Base-by-base conservation (phyloP, 2,113 vertebrate species). In the Apteryx owenii region DNA sequence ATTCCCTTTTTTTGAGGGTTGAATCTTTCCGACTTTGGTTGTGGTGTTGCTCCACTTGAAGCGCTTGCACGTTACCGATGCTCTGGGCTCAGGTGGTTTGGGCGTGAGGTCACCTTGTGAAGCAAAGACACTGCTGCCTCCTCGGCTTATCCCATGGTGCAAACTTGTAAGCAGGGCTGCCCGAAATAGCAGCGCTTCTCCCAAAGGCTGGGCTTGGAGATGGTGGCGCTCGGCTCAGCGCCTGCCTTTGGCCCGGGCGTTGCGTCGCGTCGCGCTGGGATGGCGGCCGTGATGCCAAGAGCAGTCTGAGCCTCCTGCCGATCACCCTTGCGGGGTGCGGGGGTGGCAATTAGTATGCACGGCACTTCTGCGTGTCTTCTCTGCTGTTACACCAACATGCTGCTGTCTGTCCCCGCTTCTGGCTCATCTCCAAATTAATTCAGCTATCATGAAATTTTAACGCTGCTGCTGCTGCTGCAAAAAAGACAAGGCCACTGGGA, bases 391-490 rank as follows among this genome's bases (percentile, higher is more conserved):
- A 51, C 29, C 65, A 44, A 54, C 26, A 2, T 9, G 46, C 40
- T 82, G 75, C 58, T 66, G 6, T 26, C 88, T 90, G 56, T 89
- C 84, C 50, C 78, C 33, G 60, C 21, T 23, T 29, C 48, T 95
- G 88, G 88, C 72, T 72, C 28, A 58, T 68, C 54, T 91, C 92
- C 85, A 88, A 26, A 40, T 70, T 75, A 48, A 80, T 86, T 96
- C 69, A 46, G 60, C 56, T 71, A 56, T 93, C 76, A 90, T 88
- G 76, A 90, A 95, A 93, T 69, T 91, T 95, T 84, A 94, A 81
- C 60, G 66, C 38, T n/a, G 31, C 84, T 81, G 80, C 69, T n/a
- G 31, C 84, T 81, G 80, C 69, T n/a, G n/a, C n/a, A 87, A 91
- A 68, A 48, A 89, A 91, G 68, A n/a, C 33, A 62, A 94, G 44